Base-by-base conservation (phyloP, 2,113 vertebrate species). In the Chascanopsetta lugubris region DNA sequence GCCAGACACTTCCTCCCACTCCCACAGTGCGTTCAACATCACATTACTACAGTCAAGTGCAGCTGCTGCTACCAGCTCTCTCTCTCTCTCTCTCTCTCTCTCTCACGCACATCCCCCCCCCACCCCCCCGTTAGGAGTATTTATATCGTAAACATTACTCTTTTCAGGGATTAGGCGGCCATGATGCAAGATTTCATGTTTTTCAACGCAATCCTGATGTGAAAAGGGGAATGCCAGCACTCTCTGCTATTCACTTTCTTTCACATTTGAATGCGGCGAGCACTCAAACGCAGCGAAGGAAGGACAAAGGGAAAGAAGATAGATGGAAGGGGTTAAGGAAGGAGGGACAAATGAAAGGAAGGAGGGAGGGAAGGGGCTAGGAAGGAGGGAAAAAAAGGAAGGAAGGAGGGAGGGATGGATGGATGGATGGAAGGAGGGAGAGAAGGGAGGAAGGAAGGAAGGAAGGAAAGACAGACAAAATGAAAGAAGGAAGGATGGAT, bases 1-100 rank as follows among this genome's bases (percentile, higher is more conserved):
- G 85, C 82, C 87, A 85, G 84, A 79, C 85, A 70, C 77, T 85
- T 86, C 86, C 88, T 86, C 82, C 85, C 82, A 82, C 87, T 87
- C 85, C 86, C 83, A 77, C 80, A 69, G 81, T 70, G 70, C 76
- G 66, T 49, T 69, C 75, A 88, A 86, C 81, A 87, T 88, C 83
- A 71, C 86, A 82, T 87, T 83, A 80, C 83, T 69, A 78, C 72
- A 67, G 79, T 73, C 72, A 55, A 63, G 75, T 68, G 45, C 79
- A 75, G 27, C 68, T 42, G 27, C 68, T 42, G 59, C 79, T 62
- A 77, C 47, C 40, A 27, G 59, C 82, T 72, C n/a, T n/a, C n/a
- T n/a, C n/a, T n/a, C n/a, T n/a, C n/a, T n/a, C n/a, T n/a, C n/a
- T n/a, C n/a, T n/a, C n/a, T n/a, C n/a, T n/a, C n/a, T n/a, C n/a